phyloP scores from a whole-genome alignment of 2,797 vertebrate genomes.

The Cichlasoma orientale region DNA sequence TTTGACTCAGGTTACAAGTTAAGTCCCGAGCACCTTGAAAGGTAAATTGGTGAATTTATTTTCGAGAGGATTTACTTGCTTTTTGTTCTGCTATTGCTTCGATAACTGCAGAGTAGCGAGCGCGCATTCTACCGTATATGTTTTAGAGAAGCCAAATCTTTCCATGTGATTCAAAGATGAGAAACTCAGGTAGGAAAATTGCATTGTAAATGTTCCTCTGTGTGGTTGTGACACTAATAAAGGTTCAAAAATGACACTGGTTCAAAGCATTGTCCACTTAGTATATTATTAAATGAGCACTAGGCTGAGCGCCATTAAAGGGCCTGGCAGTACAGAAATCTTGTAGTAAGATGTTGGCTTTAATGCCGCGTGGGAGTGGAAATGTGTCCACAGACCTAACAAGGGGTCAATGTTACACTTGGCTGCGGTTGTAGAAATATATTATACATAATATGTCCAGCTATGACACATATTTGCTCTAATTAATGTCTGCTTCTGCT shows the following conservation, averaged over 20 bases:
- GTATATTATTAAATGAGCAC: constrained; percentile 72
- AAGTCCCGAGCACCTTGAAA: constrained; percentile 70
- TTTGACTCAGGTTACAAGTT: constrained; percentile 78
- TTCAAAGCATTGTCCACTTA: constrained; percentile 77
- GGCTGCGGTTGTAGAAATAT: constrained; percentile 57
- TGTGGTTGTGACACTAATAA: constrained; percentile 83
- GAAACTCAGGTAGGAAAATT: constrained; percentile 83
- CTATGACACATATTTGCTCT: constrained; percentile 69
- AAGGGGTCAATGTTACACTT: constrained; percentile 67
- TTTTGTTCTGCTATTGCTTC: constrained; percentile 54
- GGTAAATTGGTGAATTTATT: constrained; percentile 53
- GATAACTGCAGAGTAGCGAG: constrained; percentile 66
- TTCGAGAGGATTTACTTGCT: constrained; percentile 52
- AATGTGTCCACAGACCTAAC: constrained; percentile 54
- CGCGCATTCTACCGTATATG: constrained; percentile 71
- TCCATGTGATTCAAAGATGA: constrained; percentile 81
- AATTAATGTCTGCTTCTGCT: constrained; percentile 70
- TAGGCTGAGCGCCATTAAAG: constrained; percentile 55
- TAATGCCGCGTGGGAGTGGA: constrained; percentile 48
- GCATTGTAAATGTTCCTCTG: constrained; percentile 81
- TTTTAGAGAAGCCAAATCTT: constrained; percentile 76
- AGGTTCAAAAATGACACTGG: constrained; percentile 72
- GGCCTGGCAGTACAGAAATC: constrained; percentile 17
- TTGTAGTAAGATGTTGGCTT: constrained; percentile 40
- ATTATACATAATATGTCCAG: constrained; percentile 60